Percentiles rank a stretch among this genome's conserved stretches.
These are phyloP conservation scores for Pterois miles DNA, from an alignment of 2,797 vertebrate genomes.

Conservation along the genomic window DNA sequence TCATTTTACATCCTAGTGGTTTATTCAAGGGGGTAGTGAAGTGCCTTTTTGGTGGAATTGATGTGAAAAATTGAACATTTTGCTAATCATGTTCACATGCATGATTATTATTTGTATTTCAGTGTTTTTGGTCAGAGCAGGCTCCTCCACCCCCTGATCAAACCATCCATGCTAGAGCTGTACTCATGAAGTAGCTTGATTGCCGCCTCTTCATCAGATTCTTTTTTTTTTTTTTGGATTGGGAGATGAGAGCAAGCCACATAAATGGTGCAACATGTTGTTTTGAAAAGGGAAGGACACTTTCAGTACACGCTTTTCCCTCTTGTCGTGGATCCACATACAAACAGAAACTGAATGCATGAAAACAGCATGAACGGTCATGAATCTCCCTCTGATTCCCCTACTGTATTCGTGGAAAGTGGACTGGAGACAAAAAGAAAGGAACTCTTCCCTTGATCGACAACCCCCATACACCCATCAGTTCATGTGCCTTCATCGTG, in stretches of 20 bases:
- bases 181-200: constrained; percentile 8
- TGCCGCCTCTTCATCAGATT: not conserved
- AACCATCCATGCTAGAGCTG: constrained; percentile 29
- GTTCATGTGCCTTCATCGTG: constrained; percentile 91
- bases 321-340: constrained; percentile 21
- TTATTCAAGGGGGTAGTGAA: constrained; percentile 52
- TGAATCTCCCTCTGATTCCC: constrained; percentile 16
- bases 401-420: constrained; percentile 11
- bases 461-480: constrained; percentile 41
- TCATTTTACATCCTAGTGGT: constrained; percentile 37
- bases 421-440: constrained; percentile 14
- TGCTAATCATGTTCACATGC: constrained; percentile 33
- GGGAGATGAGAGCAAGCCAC: not conserved
- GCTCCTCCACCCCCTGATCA: constrained; percentile 29
- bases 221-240: not conserved
- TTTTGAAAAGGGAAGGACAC: constrained; percentile 11
- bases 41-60: constrained; percentile 68
- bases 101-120: constrained; percentile 33
- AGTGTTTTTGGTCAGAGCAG: constrained; percentile 3
- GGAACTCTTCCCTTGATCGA: constrained; percentile 5
- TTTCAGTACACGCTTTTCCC: not conserved
- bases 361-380: constrained; percentile 28
- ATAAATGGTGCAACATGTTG: not conserved
- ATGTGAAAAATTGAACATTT: not conserved
- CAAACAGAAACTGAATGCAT: constrained; percentile 48